Evolutionary conservation across 1,140 invertebrate genomes (phyloP).

Genomic region (Colletes gigas): DNA sequence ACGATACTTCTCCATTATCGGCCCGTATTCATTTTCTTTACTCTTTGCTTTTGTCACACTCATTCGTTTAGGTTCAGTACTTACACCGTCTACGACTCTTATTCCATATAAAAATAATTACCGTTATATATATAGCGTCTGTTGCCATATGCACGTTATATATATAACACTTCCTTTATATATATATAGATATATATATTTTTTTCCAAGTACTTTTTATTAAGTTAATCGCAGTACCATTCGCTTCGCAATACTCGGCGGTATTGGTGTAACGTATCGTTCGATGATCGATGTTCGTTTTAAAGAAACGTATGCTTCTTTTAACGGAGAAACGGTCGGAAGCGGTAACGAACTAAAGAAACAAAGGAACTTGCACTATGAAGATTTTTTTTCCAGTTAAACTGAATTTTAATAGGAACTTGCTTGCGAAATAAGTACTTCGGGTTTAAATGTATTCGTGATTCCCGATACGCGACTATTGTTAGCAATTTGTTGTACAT

Average conservation of each 20-base stretch:
- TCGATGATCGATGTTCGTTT: background rate
- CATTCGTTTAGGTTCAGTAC: conserved; percentile 76
- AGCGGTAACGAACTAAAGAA: background rate
- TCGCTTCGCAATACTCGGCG: conserved; percentile 66
- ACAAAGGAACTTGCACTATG: background rate
- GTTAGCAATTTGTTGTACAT: background rate
- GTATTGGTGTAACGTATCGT: background rate
- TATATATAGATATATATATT: background rate
- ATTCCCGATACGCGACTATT: background rate
- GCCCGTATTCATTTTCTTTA: conserved; percentile 34
- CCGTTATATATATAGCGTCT: conserved; percentile 68
- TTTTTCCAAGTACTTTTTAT: conserved; percentile 54
- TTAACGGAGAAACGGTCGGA: background rate
- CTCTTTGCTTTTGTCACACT: conserved; percentile 52
- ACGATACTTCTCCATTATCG: conserved; percentile 51
- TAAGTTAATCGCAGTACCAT: conserved; percentile 59
- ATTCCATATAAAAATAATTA: conserved; percentile 77
- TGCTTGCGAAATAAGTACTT: background rate
- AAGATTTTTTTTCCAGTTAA: background rate
- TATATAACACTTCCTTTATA: conserved; percentile 40
- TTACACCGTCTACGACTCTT: conserved; percentile 72
- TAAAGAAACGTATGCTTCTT: background rate
- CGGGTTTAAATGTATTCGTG: background rate
- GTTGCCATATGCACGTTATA: conserved; percentile 34
- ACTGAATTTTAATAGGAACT: conserved; percentile 42